phyloP scores from a whole-genome alignment of 2,888 invertebrate genomes.

The Atethmia centrago region DNA sequence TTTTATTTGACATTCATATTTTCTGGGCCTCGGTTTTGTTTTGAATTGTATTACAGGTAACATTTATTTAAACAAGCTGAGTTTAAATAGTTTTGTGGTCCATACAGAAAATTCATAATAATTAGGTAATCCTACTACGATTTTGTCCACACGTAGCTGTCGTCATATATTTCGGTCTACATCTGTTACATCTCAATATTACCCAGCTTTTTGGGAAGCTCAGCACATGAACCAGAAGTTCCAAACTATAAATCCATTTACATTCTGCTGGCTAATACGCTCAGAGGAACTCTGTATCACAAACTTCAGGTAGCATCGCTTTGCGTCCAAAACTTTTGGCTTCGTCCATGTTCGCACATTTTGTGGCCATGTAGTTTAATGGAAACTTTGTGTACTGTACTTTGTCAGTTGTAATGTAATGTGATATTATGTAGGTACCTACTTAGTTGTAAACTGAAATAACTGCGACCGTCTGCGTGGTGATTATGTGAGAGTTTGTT shows the following conservation, averaged over 20 bases:
- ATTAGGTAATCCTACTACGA: background rate
- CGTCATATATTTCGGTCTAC: constrained; percentile 1
- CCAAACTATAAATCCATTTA: constrained; percentile 46
- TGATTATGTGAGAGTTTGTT: constrained; percentile 44
- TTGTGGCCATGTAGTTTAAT: constrained; percentile 57
- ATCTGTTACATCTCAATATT: constrained; percentile 37
- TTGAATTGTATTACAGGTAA: constrained; percentile 7
- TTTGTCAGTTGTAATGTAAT: constrained; percentile 59
- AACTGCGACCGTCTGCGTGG: constrained; percentile 32
- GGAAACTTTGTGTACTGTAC: constrained; percentile 55
- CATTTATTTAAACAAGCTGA: background rate
- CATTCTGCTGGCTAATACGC: constrained; percentile 52
- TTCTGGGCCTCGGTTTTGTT: constrained; percentile 4
- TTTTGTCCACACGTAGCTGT: constrained; percentile 4
- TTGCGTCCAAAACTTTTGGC: constrained; percentile 48
- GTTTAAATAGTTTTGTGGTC: background rate
- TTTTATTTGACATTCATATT: constrained; percentile 23
- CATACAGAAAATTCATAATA: background rate
- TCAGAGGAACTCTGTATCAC: constrained; percentile 26
- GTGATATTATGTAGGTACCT: constrained; percentile 44
- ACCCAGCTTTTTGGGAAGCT: constrained; percentile 30
- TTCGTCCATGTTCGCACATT: constrained; percentile 51
- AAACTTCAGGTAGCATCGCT: constrained; percentile 51
- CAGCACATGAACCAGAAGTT: constrained; percentile 28
- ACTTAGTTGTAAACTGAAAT: constrained; percentile 30